phyloP scores from a whole-genome alignment of 2,888 invertebrate species.

The Arrhopalites spinosus region DNA sequence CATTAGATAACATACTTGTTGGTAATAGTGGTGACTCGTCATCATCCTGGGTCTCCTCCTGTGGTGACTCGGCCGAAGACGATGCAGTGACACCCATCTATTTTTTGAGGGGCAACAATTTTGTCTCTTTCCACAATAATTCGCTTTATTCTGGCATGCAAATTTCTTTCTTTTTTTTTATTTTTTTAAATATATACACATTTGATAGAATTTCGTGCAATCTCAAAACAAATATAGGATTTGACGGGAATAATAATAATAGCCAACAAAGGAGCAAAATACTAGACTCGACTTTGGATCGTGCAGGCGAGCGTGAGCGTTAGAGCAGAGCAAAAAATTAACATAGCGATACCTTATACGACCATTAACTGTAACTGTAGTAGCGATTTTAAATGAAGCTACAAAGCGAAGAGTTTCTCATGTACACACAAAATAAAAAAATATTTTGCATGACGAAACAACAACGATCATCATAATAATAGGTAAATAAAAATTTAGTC shows the following conservation, averaged over 20 bases:
- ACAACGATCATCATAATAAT: neutral
- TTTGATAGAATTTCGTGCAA: neutral
- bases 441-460: neutral
- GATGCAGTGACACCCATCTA: constrained; percentile 30
- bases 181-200: neutral
- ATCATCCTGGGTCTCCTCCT: constrained; percentile 11
- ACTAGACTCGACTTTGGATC: neutral
- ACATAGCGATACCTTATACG: constrained; percentile 4
- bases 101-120: constrained; percentile 22
- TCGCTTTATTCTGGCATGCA: constrained; percentile 9
- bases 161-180: neutral
- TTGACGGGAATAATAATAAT: too few species aligned
- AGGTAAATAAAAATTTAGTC: constrained; percentile 11
- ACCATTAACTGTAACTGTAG: neutral
- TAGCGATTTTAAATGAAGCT: constrained; percentile 26
- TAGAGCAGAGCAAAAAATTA: constrained; percentile 34
- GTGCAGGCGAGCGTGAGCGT: constrained; percentile 16
- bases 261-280: neutral
- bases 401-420: constrained; percentile 28
- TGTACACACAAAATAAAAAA: neutral
- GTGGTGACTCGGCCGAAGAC: constrained; percentile 16
- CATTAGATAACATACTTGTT: too few species aligned
- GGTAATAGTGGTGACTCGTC: too few species aligned
- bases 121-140: constrained; percentile 11
- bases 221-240: too few species aligned